Base-by-base conservation (phyloP, 2,888 invertebrate genomes). In the Campaea margaritaria region DNA sequence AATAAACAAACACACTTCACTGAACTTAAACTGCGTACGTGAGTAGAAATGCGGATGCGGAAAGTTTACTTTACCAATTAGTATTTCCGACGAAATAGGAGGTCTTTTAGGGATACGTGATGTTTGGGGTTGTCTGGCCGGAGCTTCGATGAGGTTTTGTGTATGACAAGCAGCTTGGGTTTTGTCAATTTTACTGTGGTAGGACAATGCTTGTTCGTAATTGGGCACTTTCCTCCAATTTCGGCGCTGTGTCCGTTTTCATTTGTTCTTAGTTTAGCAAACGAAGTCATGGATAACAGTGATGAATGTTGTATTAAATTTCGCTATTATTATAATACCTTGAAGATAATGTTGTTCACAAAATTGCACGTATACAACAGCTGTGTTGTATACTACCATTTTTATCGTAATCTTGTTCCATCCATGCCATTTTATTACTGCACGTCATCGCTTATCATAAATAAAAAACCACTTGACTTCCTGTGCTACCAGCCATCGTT, bases 51-150 rank as follows among this genome's bases (percentile, higher is more conserved):
- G 53, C 48, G 67, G 49, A 62, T 59, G 27, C 48, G 42, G 45
- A 53, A 36, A 58, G 70, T 74, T 75, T 74, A 72, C 72, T 69
- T 65, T 64, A 64, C 68, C 73, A 77, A 77, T 77, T 72, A 76
- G 65, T 63, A 57, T 62, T 70, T 28, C 46, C 36, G 53, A 44
- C 48, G 38, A 58, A 72, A 71, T 62, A 59, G 53, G 55, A 67
- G 59, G 59, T 67, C 68, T 65, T 62, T 68, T 65, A 53, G 52
- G 49, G 46, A 65, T 62, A 58, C 64, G 70, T 68, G 65, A 67
- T 62, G 49, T 68, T 70, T 66, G 50, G 54, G 27, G 15, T 34
- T 48, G 41, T 45, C 36, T 36, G 34, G 14, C 16, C 14, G 31
- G 15, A 39, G 38, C 21, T 28, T 48, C n/a, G 48, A 7, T 47